Percentiles rank a stretch among this genome's conserved stretches.
Conservation (phyloP, 1,140 invertebrate genomes). For the Anthonomus grandis region DNA sequence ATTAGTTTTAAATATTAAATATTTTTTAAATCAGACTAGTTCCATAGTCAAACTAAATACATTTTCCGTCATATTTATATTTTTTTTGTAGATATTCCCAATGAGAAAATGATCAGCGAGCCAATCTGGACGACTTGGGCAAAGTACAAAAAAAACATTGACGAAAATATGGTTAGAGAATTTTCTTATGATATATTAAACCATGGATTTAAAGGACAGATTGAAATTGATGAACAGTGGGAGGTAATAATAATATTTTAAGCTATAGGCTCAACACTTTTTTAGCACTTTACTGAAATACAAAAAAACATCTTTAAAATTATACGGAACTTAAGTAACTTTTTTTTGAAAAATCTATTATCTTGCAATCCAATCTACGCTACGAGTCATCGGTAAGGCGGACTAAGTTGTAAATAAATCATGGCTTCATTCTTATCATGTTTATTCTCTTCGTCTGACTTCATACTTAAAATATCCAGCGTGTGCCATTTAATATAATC, state of each 20-base stretch:
- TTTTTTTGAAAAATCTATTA: too few relatives aligned
- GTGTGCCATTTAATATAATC: too few relatives aligned
- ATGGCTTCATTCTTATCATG: too few relatives aligned
- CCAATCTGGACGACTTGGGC: conserved; percentile 94
- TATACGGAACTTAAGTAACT: too few relatives aligned
- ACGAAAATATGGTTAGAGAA: conserved; percentile 61
- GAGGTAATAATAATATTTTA: too few relatives aligned
- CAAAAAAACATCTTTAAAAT: too few relatives aligned
- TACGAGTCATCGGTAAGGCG: too few relatives aligned
- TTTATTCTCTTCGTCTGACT: too few relatives aligned
- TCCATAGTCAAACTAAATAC: not conserved
- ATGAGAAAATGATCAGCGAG: conserved; percentile 66
- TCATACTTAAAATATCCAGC: too few relatives aligned
- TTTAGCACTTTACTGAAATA: not conserved
- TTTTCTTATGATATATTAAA: conserved; percentile 70
- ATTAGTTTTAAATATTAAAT: too few relatives aligned
- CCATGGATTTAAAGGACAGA: conserved; percentile 73
- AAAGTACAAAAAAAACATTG: conserved; percentile 68
- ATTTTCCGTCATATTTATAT: not conserved
- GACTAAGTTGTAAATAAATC: too few relatives aligned
- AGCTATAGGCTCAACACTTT: not conserved
- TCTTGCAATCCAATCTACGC: too few relatives aligned
- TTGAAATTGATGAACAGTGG: conserved; percentile 92
- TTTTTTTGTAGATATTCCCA: conserved; percentile 51
- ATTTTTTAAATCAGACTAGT: not conserved